Conservation (phyloP, 2,888 invertebrate species). For the Cheilosia scutellata region DNA sequence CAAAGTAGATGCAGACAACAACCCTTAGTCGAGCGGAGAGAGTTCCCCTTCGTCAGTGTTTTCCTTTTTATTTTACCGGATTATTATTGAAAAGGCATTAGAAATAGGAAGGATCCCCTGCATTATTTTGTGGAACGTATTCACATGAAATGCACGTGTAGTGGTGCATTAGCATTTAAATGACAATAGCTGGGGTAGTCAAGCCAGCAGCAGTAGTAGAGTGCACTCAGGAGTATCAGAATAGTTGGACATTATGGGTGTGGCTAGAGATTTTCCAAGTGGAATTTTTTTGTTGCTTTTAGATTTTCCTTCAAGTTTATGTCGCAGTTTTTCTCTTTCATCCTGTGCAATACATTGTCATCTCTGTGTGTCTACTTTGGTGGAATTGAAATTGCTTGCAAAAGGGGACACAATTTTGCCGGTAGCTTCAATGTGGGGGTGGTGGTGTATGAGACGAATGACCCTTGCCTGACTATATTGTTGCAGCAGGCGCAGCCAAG, state of each 20-base stretch:
- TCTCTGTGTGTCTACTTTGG: constrained; percentile 64
- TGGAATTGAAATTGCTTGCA: constrained; percentile 58
- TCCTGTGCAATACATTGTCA: constrained; percentile 67
- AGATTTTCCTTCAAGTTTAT: constrained; percentile 17
- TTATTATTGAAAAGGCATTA: constrained; percentile 74
- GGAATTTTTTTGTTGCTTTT: constrained; percentile 42
- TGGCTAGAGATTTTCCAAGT: constrained; percentile 71
- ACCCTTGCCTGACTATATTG: constrained; percentile 59
- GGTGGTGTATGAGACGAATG: constrained; percentile 68
- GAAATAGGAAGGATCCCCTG: constrained; percentile 49
- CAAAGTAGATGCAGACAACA: constrained; percentile 60
- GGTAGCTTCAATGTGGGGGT: constrained; percentile 51
- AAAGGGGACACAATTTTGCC: constrained; percentile 35
- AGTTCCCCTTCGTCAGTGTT: constrained; percentile 40
- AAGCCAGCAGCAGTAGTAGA: not conserved
- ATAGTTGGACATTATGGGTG: constrained; percentile 67
- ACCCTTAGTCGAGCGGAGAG: constrained; percentile 35
- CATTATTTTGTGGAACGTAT: constrained; percentile 75
- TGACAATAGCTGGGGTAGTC: constrained; percentile 67
- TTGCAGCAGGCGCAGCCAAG: constrained; percentile 40
- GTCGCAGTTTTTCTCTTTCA: constrained; percentile 27
- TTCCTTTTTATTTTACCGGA: constrained; percentile 26
- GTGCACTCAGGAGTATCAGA: constrained; percentile 54
- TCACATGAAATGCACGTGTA: constrained; percentile 65
- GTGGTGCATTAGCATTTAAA: constrained; percentile 75